A percentile compares a stretch with the other conserved stretches of the same genome.
Evolutionary conservation across 2,888 invertebrate species (phyloP).

Genomic region (Homarus gammarus): DNA sequence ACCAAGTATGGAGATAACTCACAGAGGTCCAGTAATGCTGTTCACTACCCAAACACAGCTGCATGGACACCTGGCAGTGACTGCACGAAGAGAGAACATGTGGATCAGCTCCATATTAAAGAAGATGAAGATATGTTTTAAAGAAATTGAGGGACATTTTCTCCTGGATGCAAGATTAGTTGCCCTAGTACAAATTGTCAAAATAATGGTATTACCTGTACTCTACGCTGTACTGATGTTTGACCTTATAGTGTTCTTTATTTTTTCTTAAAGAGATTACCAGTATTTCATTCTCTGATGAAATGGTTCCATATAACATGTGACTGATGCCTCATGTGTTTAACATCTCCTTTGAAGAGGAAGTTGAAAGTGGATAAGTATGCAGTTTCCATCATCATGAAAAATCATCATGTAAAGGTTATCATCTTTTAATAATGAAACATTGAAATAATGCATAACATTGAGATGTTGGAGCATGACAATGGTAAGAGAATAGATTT

Average conservation of each 20-base stretch:
- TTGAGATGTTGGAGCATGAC: neutral
- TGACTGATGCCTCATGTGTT: neutral
- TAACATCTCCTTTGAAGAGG: neutral
- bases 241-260: too few species aligned
- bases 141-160: neutral
- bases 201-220: neutral
- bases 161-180: conserved; percentile 4
- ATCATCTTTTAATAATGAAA: neutral
- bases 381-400: neutral
- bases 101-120: neutral
- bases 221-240: too few species aligned
- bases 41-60: neutral
- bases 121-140: neutral
- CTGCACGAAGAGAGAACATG: neutral
- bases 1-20: neutral
- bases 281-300: too few species aligned
- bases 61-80: neutral
- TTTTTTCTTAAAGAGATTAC: too few species aligned
- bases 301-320: too few species aligned
- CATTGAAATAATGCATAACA: neutral
- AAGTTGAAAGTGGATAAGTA: neutral
- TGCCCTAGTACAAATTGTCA: conserved; percentile 3
- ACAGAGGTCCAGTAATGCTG: neutral
- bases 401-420: neutral
- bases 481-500: neutral